Conservation (phyloP, 2,113 vertebrate genomes). For the Chloebia gouldiae region DNA sequence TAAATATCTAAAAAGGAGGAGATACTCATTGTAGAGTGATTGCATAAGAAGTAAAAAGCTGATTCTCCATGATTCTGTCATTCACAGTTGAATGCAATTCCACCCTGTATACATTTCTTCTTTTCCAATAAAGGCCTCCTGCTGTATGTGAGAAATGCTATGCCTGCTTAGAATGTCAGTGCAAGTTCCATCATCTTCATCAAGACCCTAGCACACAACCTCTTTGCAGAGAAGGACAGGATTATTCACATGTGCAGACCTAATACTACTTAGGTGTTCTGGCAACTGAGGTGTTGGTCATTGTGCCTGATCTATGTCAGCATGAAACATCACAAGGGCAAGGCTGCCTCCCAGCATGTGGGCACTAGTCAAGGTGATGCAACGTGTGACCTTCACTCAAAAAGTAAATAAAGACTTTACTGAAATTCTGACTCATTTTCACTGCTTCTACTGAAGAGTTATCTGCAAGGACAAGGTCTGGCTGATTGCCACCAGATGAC, state of each 20-base stretch:
- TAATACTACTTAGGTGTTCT: neutral
- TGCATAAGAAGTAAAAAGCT: neutral
- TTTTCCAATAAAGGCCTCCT: neutral
- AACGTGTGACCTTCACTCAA: fast-evolving
- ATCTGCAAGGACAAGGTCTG: neutral
- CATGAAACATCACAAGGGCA: neutral
- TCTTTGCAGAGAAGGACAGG: neutral
- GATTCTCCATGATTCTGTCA: neutral
- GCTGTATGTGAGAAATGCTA: neutral
- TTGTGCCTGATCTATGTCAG: neutral
- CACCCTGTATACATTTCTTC: neutral
- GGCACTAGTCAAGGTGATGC: neutral
- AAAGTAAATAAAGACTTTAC: neutral
- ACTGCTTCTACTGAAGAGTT: neutral
- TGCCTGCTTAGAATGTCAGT: neutral
- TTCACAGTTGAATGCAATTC: neutral
- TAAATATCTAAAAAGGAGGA: neutral
- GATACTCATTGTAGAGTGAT: neutral
- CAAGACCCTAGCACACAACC: neutral
- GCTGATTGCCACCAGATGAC: neutral
- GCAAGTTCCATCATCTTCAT: neutral
- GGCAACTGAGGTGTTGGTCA: neutral
- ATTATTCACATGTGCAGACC: neutral
- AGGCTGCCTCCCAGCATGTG: neutral
- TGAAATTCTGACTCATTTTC: neutral